Conservation (phyloP, 2,888 invertebrate species). For the Chouioia cunea region DNA sequence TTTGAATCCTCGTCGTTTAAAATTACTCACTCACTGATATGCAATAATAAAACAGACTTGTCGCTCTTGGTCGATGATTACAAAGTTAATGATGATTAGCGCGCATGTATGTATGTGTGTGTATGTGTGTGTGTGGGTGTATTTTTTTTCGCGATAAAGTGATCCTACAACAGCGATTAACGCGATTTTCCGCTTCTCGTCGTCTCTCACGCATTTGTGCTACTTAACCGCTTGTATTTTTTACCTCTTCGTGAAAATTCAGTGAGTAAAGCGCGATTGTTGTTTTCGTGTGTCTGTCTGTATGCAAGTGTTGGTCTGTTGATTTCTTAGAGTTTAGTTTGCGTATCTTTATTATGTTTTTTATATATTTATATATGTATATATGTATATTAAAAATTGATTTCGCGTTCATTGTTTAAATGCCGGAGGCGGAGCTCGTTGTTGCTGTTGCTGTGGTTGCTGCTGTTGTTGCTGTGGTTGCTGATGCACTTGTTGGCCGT, state of each 20-base stretch:
- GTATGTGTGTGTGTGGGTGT: too few species aligned
- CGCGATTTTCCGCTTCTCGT: conserved; percentile 44
- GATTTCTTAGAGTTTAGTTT: conserved; percentile 13
- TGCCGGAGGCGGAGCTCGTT: conserved; percentile 58
- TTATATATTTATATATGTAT: conserved; percentile 41
- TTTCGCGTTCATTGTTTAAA: conserved; percentile 58
- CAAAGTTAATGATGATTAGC: conserved; percentile 38
- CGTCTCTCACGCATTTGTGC: conserved; percentile 17
- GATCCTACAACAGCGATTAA: conserved; percentile 44
- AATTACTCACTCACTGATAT: conserved; percentile 61
- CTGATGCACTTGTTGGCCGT: conserved; percentile 59
- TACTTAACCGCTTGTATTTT: conserved; percentile 7
- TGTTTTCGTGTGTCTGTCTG: conserved; percentile 30
- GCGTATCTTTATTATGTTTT: conserved; percentile 12
- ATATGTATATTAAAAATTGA: conserved; percentile 31
- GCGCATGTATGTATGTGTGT: too few species aligned
- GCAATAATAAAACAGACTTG: conserved; percentile 66
- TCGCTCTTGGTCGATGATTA: conserved; percentile 61
- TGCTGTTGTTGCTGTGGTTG: conserved; percentile 13
- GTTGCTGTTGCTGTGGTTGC: conserved; percentile 13
- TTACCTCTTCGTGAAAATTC: too few species aligned
- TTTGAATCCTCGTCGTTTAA: conserved; percentile 24
- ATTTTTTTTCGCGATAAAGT: conserved; percentile 19
- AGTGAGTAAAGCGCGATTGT: conserved; percentile 39
- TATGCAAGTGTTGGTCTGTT: conserved; percentile 11